phyloP scores from a whole-genome alignment of 2,797 vertebrate genomes.

The Fratercula arctica region DNA sequence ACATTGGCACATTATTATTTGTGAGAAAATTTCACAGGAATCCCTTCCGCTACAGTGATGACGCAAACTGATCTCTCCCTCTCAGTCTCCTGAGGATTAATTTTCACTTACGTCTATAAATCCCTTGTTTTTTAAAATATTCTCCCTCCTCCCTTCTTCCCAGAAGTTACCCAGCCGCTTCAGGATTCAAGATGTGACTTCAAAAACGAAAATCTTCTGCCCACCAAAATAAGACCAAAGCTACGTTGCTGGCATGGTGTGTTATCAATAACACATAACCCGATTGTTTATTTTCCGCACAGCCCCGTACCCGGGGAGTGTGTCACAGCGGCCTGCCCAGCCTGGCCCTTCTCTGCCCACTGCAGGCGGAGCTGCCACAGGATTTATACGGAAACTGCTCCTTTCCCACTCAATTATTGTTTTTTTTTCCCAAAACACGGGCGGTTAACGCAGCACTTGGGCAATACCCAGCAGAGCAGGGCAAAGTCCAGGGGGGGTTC shows the following conservation, averaged over 20 bases:
- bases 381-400: neutral
- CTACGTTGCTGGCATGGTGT: fast-evolving
- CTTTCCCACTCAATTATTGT: neutral
- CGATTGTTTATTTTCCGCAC: neutral
- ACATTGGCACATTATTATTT: neutral
- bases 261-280: neutral
- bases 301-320: neutral
- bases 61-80: neutral
- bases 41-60: neutral
- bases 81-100: neutral
- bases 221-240: neutral
- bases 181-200: neutral
- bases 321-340: fast-evolving
- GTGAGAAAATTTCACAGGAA: neutral
- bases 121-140: neutral
- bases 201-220: neutral
- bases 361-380: neutral
- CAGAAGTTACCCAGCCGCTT: neutral
- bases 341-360: neutral
- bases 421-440: fast-evolving
- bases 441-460: neutral
- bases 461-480: neutral
- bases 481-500: too few species aligned
- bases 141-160: neutral
- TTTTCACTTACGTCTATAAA: neutral